Conservation (phyloP, 2,797 vertebrate species). For the Sebastes reedi region DNA sequence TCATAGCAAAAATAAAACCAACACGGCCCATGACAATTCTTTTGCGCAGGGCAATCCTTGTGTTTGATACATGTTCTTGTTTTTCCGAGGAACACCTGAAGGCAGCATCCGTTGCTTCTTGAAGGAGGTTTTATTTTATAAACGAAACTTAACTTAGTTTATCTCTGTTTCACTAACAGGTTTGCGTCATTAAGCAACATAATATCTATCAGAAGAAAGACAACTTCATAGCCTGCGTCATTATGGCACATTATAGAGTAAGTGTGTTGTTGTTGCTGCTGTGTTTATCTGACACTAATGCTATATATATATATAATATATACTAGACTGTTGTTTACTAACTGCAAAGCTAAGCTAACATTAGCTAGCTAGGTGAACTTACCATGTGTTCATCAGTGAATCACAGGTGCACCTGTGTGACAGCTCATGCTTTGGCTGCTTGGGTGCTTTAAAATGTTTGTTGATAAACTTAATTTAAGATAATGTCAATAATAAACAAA, state of each 20-base stretch:
- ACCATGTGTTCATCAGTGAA: neutral
- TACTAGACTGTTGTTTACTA: neutral
- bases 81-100: conserved; percentile 37
- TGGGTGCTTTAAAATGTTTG: neutral
- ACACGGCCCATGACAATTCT: rapidly evolving
- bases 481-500: neutral
- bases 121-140: neutral
- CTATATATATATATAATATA: too few species aligned
- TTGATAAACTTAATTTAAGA: neutral
- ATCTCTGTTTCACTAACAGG: neutral
- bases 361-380: conserved; percentile 9
- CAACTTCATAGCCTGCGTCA: neutral
- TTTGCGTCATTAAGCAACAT: neutral
- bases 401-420: neutral
- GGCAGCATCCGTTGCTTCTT: conserved; percentile 9
- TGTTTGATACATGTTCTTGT: rapidly evolving
- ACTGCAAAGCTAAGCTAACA: too few species aligned
- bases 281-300: neutral
- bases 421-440: neutral
- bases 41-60: too few species aligned
- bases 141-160: conserved; percentile 56
- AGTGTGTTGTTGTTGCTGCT: conserved; percentile 34
- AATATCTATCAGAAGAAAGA: neutral
- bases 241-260: conserved; percentile 78
- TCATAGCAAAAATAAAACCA: neutral